phyloP scores from a whole-genome alignment of 2,888 invertebrate genomes.

The Ecdyonurus torrentis region DNA sequence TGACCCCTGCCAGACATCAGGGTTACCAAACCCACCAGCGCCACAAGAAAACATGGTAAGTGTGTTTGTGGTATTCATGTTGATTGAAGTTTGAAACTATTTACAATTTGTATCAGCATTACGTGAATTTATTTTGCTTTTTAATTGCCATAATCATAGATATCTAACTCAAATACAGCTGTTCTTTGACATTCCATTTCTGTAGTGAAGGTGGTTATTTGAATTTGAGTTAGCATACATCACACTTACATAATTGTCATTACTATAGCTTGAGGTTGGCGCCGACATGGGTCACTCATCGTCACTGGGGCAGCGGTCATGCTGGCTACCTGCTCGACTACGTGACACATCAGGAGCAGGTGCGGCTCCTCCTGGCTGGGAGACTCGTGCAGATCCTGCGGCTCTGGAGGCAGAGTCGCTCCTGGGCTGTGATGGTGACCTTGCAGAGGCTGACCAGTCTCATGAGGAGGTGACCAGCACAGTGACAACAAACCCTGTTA shows the following conservation, averaged over 20 bases:
- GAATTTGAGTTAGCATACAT: too few species aligned
- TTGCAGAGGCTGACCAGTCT: constrained; percentile 68
- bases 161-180: too few species aligned
- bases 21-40: neutral
- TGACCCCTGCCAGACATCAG: neutral
- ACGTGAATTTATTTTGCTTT: too few species aligned
- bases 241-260: neutral
- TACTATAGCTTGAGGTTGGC: neutral
- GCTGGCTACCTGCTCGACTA: neutral
- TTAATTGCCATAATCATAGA: too few species aligned
- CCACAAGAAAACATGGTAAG: constrained; percentile 5
- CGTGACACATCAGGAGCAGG: neutral
- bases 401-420: neutral
- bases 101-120: neutral
- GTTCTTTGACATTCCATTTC: too few species aligned
- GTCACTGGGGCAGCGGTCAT: neutral
- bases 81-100: neutral
- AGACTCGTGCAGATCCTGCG: constrained; percentile 2
- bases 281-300: neutral
- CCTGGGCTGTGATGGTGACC: constrained; percentile 36
- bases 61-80: neutral
- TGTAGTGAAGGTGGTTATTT: too few species aligned
- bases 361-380: neutral
- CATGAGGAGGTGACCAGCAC: neutral
- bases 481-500: neutral